Evolutionary conservation across 2,113 vertebrate genomes (phyloP).

Genomic region (Phyllostomus hastatus): DNA sequence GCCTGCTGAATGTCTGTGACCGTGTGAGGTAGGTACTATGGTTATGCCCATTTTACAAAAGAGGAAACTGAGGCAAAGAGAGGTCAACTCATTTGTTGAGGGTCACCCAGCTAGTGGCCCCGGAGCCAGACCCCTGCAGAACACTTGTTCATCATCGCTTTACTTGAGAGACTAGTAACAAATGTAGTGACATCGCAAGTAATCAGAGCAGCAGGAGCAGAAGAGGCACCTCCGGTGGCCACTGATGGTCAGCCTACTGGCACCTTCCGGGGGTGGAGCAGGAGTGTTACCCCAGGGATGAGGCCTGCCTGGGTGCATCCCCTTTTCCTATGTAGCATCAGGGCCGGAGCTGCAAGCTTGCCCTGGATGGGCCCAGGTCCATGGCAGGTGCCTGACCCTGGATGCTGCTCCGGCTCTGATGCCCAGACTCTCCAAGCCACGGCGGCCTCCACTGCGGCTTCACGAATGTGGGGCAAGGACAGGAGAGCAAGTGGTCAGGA

Average conservation of each 20-base stretch:
- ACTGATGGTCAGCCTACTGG: fast-evolving
- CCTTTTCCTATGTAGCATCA: neutral
- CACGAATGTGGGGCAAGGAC: neutral
- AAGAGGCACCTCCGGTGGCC: fast-evolving
- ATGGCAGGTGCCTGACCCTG: neutral
- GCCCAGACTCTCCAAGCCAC: neutral
- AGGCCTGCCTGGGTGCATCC: fast-evolving
- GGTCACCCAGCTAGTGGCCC: neutral
- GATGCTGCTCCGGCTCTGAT: too few relatives aligned
- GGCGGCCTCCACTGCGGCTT: neutral
- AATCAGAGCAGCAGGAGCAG: fast-evolving
- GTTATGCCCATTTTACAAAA: neutral
- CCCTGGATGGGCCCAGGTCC: neutral
- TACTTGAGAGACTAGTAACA: fast-evolving
- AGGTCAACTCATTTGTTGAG: neutral
- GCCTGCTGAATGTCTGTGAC: neutral
- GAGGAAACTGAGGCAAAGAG: neutral
- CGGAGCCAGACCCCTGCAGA: neutral
- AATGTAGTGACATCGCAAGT: fast-evolving
- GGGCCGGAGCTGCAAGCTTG: neutral
- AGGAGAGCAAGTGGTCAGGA: neutral
- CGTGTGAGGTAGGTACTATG: fast-evolving
- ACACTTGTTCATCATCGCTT: fast-evolving
- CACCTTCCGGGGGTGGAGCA: fast-evolving
- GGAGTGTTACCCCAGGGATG: neutral